A percentile compares a stretch with the other conserved stretches of the same genome.
Evolutionary conservation across 2,888 invertebrate species (phyloP).

Genomic region (Dinocampus coccinellae): DNA sequence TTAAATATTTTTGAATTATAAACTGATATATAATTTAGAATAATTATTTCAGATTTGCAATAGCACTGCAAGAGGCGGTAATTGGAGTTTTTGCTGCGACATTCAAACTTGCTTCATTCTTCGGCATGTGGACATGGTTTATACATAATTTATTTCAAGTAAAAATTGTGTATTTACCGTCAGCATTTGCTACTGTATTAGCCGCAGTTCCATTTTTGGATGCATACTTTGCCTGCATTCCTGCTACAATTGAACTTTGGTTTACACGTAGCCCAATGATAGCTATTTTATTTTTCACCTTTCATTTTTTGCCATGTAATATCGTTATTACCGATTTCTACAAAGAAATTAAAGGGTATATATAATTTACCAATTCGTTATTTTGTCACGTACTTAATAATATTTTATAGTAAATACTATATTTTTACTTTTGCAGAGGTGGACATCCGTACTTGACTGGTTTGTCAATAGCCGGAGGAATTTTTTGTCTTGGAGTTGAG

Average conservation of each 20-base stretch:
- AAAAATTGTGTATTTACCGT: slow-evolving; percentile 95
- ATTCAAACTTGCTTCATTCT: slow-evolving; percentile 96
- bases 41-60: slow-evolving; percentile 76
- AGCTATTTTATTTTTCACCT: slow-evolving; percentile 84
- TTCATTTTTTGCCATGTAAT: slow-evolving; percentile 90
- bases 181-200: slow-evolving; percentile 92
- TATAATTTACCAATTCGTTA: slow-evolving; percentile 3
- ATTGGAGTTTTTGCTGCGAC: slow-evolving; percentile 97
- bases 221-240: slow-evolving; percentile 94
- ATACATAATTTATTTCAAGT: slow-evolving; percentile 95
- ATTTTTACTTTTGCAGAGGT: slow-evolving; percentile 73
- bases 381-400: slow-evolving; percentile 2
- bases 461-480: slow-evolving; percentile 96
- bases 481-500: slow-evolving; percentile 96
- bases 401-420: slow-evolving; percentile 7
- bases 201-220: slow-evolving; percentile 97
- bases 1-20: neutral
- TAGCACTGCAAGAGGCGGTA: slow-evolving; percentile 87
- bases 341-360: slow-evolving; percentile 92
- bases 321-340: slow-evolving; percentile 97
- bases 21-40: neutral
- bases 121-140: slow-evolving; percentile 98
- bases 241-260: slow-evolving; percentile 96
- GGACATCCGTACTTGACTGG: slow-evolving; percentile 98
- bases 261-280: slow-evolving; percentile 88